Conservation (phyloP, 2,888 invertebrate species). For the Brassicogethes aeneus region DNA sequence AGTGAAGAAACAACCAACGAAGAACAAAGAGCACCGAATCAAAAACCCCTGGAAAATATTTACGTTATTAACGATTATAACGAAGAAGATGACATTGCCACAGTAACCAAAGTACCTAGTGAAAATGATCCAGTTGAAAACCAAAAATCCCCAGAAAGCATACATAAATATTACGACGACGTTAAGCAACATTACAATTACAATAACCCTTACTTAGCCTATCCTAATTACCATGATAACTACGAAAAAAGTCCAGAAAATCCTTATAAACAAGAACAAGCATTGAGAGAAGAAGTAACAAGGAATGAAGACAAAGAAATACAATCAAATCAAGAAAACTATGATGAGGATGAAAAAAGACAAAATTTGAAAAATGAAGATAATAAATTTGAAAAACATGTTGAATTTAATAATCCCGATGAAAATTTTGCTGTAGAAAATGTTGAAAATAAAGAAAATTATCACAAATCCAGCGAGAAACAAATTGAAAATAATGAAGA, state of each 20-base stretch:
- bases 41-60: not conserved
- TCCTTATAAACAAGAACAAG: not conserved
- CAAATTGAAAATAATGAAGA: conserved; percentile 12
- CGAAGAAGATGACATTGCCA: not conserved
- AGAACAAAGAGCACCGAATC: not conserved
- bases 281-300: not conserved
- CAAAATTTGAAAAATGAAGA: not conserved
- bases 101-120: not conserved
- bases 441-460: not conserved
- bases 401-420: not conserved
- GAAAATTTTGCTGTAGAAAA: conserved; percentile 1
- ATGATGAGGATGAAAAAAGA: not conserved
- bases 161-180: not conserved
- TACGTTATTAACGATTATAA: not conserved
- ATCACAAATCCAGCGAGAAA: conserved; percentile 9
- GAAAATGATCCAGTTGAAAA: too few species aligned
- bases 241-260: not conserved
- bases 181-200: not conserved
- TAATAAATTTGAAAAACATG: not conserved
- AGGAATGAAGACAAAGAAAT: too few species aligned
- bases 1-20: conserved; percentile 6
- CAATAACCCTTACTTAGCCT: not conserved
- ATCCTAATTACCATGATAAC: not conserved
- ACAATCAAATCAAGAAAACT: not conserved
- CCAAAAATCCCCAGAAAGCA: too few species aligned